Evolutionary conservation across 2,797 vertebrate species (phyloP).

Genomic region (Acrossocheilus wenchowensis): DNA sequence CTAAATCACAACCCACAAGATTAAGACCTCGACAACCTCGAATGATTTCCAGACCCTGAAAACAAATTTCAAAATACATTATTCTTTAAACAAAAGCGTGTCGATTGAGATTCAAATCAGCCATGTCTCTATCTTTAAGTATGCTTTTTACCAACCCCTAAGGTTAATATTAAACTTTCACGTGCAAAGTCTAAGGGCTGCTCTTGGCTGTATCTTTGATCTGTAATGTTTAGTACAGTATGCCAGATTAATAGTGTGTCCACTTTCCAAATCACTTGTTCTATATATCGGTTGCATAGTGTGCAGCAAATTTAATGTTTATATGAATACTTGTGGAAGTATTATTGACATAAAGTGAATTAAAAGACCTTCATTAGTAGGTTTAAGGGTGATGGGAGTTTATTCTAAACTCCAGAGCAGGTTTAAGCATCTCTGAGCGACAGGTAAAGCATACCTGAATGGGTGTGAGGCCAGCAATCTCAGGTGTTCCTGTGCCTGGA

Average conservation of each 20-base stretch:
- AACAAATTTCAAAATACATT: background rate
- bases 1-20: constrained; percentile 92
- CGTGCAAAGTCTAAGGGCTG: background rate
- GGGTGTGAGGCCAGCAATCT: constrained; percentile 91
- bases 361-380: background rate
- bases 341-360: background rate
- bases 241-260: background rate
- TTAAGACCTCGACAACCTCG: constrained; percentile 89
- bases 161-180: constrained; percentile 14
- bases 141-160: background rate
- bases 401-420: background rate
- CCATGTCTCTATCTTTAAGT: background rate
- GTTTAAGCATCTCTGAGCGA: background rate
- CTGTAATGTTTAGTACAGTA: background rate
- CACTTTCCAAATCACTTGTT: background rate
- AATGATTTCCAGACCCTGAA: constrained; percentile 92
- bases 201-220: background rate
- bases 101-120: background rate
- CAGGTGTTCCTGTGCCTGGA: constrained; percentile 91
- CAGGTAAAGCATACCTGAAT: constrained; percentile 80
- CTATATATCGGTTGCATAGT: background rate
- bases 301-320: background rate
- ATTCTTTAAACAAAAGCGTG: background rate
- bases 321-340: background rate
- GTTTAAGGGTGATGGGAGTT: background rate